These are phyloP conservation scores for Anguilla anguilla DNA, from an alignment of 2,797 vertebrate genomes.

Conservation along the genomic window DNA sequence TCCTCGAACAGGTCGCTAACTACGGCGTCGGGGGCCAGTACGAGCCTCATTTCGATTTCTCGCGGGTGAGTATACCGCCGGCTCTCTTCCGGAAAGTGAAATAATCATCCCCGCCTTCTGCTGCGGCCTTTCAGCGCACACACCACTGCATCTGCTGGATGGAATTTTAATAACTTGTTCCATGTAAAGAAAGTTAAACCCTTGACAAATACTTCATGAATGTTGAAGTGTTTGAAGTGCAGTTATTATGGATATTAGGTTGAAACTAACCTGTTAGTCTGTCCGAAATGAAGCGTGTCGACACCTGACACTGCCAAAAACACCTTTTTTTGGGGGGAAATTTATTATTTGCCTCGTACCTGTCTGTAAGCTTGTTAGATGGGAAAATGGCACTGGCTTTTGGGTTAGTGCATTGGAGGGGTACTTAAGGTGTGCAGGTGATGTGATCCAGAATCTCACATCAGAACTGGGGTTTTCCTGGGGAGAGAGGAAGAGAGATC, in stretches of 20 bases:
- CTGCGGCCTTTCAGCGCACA: not conserved
- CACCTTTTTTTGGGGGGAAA: not conserved
- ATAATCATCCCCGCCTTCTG: not conserved
- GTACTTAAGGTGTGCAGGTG: not conserved
- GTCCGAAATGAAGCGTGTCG: not conserved
- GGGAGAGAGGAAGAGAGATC: not conserved
- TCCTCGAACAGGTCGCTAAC: slow-evolving; percentile 85
- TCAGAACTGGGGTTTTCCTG: not conserved
- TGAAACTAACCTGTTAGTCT: not conserved
- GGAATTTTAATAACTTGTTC: not conserved
- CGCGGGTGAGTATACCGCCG: slow-evolving; percentile 83
- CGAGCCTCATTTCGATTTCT: slow-evolving; percentile 97
- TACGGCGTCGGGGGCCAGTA: slow-evolving; percentile 98
- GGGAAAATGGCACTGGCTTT: not conserved
- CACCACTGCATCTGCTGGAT: not conserved
- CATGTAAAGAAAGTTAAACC: not conserved
- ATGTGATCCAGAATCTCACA: not conserved
- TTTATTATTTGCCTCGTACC: not conserved
- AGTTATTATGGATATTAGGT: not conserved
- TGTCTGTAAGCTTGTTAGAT: not conserved
- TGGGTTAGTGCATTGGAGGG: not conserved
- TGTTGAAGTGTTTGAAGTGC: not conserved
- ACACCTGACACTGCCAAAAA: not conserved
- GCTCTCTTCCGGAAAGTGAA: not conserved
- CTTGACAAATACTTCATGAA: not conserved